Conservation (phyloP, 2,888 invertebrate genomes). For the Adela reaumurella region DNA sequence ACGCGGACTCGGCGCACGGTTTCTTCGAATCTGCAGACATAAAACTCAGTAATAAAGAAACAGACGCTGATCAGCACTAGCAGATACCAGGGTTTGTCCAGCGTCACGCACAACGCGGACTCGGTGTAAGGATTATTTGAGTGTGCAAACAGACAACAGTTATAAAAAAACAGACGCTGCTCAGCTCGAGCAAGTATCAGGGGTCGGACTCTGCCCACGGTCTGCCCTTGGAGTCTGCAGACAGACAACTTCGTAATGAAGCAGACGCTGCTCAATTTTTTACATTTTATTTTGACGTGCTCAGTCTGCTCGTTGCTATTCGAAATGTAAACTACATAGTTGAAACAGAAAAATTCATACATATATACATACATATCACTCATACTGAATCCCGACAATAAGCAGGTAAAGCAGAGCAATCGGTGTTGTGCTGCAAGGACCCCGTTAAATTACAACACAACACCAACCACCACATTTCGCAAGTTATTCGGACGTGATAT, state of each 20-base stretch:
- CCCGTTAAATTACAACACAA: no score
- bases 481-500: no score
- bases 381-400: no score
- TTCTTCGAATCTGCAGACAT: slow-evolving; percentile 34
- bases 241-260: slow-evolving; percentile 70
- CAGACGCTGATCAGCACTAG: slow-evolving; percentile 78
- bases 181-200: slow-evolving; percentile 73
- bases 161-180: slow-evolving; percentile 79
- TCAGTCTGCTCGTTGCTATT: no score
- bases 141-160: slow-evolving; percentile 35
- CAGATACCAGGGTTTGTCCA: slow-evolving; percentile 59
- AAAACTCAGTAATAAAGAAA: slow-evolving; percentile 82
- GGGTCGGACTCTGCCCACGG: slow-evolving; percentile 56
- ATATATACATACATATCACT: no score
- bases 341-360: no score
- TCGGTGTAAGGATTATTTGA: slow-evolving; percentile 46
- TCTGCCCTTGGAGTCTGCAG: slow-evolving; percentile 37
- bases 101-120: slow-evolving; percentile 80
- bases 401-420: no score
- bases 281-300: no score
- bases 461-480: no score
- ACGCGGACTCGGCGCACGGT: slow-evolving; percentile 63
- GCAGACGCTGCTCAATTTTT: slow-evolving; percentile 73
- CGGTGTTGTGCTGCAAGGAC: no score
- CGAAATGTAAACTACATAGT: no score